phyloP scores from a whole-genome alignment of 2,113 vertebrate genomes.

The mouse (Mus musculus) region DNA sequence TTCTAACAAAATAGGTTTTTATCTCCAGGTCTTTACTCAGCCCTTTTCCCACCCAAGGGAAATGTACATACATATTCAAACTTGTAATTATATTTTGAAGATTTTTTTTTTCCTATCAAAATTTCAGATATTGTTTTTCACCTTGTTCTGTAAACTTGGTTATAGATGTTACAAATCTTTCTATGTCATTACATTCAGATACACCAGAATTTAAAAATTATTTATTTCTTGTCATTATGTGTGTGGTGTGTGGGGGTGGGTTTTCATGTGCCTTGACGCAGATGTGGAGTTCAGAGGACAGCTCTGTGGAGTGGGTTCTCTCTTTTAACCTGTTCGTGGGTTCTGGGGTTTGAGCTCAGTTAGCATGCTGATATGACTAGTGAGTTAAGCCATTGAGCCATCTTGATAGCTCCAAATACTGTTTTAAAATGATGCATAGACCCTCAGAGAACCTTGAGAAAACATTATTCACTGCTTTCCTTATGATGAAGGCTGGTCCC shows the following conservation, averaged over 20 bases:
- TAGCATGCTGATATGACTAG: too few species aligned
- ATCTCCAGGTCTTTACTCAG: background rate
- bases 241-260: background rate
- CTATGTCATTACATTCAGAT: background rate
- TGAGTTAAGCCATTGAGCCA: background rate
- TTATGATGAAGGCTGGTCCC: background rate
- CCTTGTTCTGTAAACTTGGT: background rate
- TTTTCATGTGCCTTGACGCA: background rate
- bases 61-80: conserved; percentile 57
- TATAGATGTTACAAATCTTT: background rate
- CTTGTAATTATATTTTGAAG: conserved; percentile 34
- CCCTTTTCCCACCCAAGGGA: conserved; percentile 3
- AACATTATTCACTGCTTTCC: background rate
- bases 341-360: background rate
- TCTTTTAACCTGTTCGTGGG: background rate
- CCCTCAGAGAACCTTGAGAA: background rate
- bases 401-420: background rate
- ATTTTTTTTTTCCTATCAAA: background rate
- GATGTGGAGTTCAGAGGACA: background rate
- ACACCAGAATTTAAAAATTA: background rate
- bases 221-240: background rate
- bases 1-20: conserved; percentile 36
- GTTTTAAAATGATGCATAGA: background rate
- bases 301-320: background rate
- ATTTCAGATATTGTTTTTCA: background rate